These are phyloP conservation scores for Trididemnum miniatum DNA, from an alignment of 23 tunicate species.

Conservation along the genomic window DNA sequence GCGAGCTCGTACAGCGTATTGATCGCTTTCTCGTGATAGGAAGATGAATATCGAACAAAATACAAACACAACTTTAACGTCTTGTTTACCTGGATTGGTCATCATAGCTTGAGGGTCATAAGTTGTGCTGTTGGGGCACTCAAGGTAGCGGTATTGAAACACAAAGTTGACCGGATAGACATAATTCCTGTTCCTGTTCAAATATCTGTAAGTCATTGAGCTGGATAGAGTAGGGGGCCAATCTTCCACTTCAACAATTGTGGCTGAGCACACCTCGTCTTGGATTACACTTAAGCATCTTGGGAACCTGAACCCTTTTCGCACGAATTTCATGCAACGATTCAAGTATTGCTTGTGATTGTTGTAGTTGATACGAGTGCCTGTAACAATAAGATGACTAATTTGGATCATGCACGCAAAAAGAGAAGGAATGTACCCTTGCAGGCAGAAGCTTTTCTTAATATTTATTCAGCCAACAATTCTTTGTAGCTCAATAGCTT, in stretches of 20 bases:
- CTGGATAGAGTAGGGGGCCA: neutral
- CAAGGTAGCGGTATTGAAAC: neutral
- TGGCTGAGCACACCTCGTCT: neutral
- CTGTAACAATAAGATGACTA: neutral
- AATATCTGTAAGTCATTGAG: neutral
- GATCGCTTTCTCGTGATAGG: no score
- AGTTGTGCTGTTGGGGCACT: neutral
- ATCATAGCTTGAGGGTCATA: no score
- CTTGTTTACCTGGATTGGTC: no score
- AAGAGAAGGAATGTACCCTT: no score
- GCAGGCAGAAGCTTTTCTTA: no score
- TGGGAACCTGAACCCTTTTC: neutral
- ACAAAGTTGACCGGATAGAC: neutral
- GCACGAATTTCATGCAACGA: neutral
- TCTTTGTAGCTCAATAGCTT: no score
- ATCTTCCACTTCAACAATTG: neutral
- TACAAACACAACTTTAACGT: no score
- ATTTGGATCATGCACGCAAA: no score
- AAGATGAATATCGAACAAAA: no score
- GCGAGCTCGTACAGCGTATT: no score
- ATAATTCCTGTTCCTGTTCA: neutral
- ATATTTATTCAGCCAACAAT: no score
- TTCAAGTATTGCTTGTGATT: neutral
- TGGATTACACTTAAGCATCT: neutral
- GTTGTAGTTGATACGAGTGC: neutral